Base-by-base conservation (phyloP, 1,140 invertebrate genomes). In the Saccostrea echinata region DNA sequence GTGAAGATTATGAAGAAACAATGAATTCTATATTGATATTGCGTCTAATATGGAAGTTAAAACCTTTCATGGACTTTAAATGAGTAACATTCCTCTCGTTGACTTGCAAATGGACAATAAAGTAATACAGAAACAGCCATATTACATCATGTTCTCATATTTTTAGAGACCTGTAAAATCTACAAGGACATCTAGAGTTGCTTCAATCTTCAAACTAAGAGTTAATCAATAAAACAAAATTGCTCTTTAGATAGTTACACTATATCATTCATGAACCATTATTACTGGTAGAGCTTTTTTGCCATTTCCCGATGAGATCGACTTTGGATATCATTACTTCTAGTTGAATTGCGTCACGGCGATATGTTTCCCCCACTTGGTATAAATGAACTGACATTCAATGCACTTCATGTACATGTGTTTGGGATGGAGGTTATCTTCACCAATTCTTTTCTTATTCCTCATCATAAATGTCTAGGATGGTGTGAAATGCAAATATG, bases 171-270 rank as follows among this genome's bases (percentile, higher is more conserved):
- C 24, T 76, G 68, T 30, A 33, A 43, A 76, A 76, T 76, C 68
- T 76, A 12, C 68, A 76, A 76, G 68, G 68, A 76, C 68, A 76
- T 76, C 68, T 76, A 27, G 4, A 76, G 68, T 13, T 76, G 68
- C 68, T 76, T 76, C 68, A 2, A 76, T 76, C 27, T 24, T 24
- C 13, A 76, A 30, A 76, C 24, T 27, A 76, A 76, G 68, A 76
- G 68, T 33, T 76, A 76, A 76, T 76, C 68, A 76, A 76, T 76
- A 76, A n/a, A 76, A 76, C 27, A 30, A 76, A 76, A 33, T 76
- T 16, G 68, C 68, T 27, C 27, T 76, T 33, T 76, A 30, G 6
- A 76, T 76, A 35, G 27, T 76, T 30, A 76, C 68, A 76, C 68
- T 30, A 13, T 76, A 76, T 76, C 68, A 76, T 76, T 76, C 68